These are phyloP conservation scores for Rotaria macrura DNA, from an alignment of 2,888 invertebrate genomes.

Conservation along the genomic window DNA sequence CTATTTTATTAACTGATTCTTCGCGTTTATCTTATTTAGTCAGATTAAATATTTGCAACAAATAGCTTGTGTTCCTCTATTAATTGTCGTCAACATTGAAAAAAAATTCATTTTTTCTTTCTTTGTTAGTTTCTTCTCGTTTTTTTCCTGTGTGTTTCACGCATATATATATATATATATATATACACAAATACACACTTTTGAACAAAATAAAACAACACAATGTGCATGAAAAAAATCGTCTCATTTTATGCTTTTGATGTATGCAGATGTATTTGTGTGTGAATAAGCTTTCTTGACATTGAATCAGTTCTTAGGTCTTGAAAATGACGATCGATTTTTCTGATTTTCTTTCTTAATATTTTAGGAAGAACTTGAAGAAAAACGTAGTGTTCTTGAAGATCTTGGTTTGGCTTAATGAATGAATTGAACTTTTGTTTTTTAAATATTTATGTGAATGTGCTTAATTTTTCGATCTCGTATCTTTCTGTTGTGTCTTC, in stretches of 20 bases:
- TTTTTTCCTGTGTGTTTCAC: background rate
- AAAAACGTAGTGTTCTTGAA: slow-evolving; percentile 12
- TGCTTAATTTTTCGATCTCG: background rate
- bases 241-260: background rate
- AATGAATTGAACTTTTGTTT: background rate
- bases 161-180: too few relatives aligned
- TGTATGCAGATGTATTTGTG: background rate
- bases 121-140: background rate
- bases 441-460: background rate
- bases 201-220: background rate
- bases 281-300: background rate
- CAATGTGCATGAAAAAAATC: background rate
- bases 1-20: background rate
- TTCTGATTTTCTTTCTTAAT: background rate
- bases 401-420: slow-evolving; percentile 6
- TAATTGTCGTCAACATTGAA: background rate
- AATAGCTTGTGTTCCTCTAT: background rate
- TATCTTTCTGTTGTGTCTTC: background rate
- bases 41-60: background rate
- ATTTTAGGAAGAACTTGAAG: slow-evolving; percentile 18
- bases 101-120: background rate
- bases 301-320: background rate
- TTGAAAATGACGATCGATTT: background rate
- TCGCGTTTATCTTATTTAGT: background rate
- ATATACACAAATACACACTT: too few relatives aligned